Percentiles rank a stretch among this genome's conserved stretches.
phyloP scores from a whole-genome alignment of 2,113 vertebrate genomes.

The Paracanthobrama guichenoti region DNA sequence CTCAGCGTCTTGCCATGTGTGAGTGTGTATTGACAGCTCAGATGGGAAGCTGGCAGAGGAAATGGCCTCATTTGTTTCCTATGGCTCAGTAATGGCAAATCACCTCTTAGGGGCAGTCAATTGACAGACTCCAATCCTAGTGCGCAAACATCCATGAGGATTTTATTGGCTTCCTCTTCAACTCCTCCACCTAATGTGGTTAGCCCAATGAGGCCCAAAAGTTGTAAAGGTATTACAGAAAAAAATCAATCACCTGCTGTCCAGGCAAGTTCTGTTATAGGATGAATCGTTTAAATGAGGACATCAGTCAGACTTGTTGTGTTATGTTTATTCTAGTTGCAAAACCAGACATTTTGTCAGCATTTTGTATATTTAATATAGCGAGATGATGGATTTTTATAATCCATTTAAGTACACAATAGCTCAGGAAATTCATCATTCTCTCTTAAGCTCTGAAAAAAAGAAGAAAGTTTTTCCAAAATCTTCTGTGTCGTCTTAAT shows the following conservation, averaged over 20 bases:
- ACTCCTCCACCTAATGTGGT: slow-evolving; percentile 70
- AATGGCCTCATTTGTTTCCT: slow-evolving; percentile 81
- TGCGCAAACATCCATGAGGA: slow-evolving; percentile 75
- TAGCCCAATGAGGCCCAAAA: slow-evolving; percentile 72
- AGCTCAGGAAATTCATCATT: slow-evolving; percentile 18
- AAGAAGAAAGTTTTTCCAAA: slow-evolving; percentile 31
- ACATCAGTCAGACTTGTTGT: slow-evolving; percentile 42
- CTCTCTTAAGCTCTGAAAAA: slow-evolving; percentile 59
- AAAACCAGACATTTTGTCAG: slow-evolving; percentile 6
- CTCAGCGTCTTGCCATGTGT: slow-evolving; percentile 62
- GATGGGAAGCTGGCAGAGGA: slow-evolving; percentile 74
- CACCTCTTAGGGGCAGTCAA: slow-evolving; percentile 75
- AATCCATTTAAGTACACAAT: slow-evolving; percentile 17
- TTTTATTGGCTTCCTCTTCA: slow-evolving; percentile 73
- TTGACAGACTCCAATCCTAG: slow-evolving; percentile 74
- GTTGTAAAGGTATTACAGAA: slow-evolving; percentile 70
- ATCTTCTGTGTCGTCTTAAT: slow-evolving; percentile 64
- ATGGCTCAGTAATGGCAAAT: slow-evolving; percentile 77
- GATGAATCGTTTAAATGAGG: slow-evolving; percentile 53
- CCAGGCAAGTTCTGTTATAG: slow-evolving; percentile 45
- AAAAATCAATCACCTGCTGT: slow-evolving; percentile 72
- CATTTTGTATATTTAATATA: background rate
- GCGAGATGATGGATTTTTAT: background rate
- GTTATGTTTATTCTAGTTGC: slow-evolving; percentile 1
- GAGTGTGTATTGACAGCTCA: slow-evolving; percentile 78